Conservation (phyloP, 1,140 invertebrate genomes). For the Drosophila guanche region DNA sequence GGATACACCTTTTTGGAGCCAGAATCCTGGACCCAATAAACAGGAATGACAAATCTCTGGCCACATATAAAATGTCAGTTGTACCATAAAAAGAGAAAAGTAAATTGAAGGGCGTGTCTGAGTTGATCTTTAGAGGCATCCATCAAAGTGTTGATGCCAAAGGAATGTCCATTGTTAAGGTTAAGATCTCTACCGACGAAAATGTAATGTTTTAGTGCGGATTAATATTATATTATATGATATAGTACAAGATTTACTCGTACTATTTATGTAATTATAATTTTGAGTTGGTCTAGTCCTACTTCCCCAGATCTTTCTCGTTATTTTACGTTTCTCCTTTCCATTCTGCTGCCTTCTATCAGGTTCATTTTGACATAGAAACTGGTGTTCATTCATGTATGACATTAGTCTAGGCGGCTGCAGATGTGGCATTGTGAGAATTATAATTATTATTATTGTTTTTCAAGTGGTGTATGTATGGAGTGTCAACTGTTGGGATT, state of each 20-base stretch:
- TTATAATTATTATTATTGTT: no score
- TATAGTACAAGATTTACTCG: no score
- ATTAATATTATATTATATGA: no score
- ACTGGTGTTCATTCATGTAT: no score
- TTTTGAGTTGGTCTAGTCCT: no score
- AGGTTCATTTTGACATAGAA: no score
- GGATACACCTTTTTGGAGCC: slow-evolving; percentile 4
- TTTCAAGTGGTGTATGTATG: no score
- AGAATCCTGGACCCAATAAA: background rate
- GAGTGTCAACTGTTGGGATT: no score
- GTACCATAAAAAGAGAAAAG: slow-evolving; percentile 16
- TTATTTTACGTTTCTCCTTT: slow-evolving; percentile 24
- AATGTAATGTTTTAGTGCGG: slow-evolving; percentile 9
- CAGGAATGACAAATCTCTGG: slow-evolving; percentile 43
- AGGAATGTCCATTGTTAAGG: background rate
- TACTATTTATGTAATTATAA: no score
- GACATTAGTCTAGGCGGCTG: no score
- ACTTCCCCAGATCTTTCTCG: background rate
- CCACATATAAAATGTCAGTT: slow-evolving; percentile 61
- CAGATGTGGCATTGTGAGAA: no score
- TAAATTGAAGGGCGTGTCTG: slow-evolving; percentile 37
- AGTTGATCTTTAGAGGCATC: slow-evolving; percentile 24
- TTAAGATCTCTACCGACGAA: slow-evolving; percentile 34
- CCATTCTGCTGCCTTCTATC: no score
- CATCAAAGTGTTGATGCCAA: slow-evolving; percentile 43